Evolutionary conservation across 2,888 invertebrate species (phyloP), one percentile per base, ranked within the genome.

Genomic region (Erpobdella octoculata): DNA sequence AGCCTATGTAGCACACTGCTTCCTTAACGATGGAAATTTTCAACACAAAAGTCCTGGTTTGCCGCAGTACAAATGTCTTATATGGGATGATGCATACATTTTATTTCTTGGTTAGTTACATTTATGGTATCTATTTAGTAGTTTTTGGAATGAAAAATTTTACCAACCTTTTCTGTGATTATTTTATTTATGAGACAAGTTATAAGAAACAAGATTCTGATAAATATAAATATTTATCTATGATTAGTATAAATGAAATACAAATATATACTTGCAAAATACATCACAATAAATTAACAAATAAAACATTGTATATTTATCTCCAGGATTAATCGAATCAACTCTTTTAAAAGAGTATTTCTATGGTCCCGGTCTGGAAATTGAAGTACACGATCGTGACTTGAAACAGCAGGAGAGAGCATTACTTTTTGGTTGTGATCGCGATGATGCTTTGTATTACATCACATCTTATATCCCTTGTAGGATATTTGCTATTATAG

Each of bases 381-480:
- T 83, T 48, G 80, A 82, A 75, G 76, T 83, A 1, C 83, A 83
- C 74, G 83, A 83, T 74, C 75, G 83, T 36, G 82, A 83, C 75
- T 38, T 77, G 81, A 74, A 81, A 81, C 74, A 78, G 82, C 25
- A 81, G 81, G 72, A 77, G 78, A 35, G 79, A 77, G 12, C 33
- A 71, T 38, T 78, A 79, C 74, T 82, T 38, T 75, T 80, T 31
- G 83, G 83, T 2, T 79, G 81, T 33, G 62, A n/a, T 62, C 31
- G 2, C 33, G 66, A 75, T 78, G 37, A 78, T 79, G 65, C 71
- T 82, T 36, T 76, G 80, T 66, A 72, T 81, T 21, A 79, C 15
- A n/a, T n/a, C 31, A 62, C 15, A n/a, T 62, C 62, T 5, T 62
- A 62, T 18, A 21, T 62, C 31, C 25, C 28, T 35, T 62, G 62